phyloP scores from a whole-genome alignment of 2,113 vertebrate species.

The Falco punctatus region DNA sequence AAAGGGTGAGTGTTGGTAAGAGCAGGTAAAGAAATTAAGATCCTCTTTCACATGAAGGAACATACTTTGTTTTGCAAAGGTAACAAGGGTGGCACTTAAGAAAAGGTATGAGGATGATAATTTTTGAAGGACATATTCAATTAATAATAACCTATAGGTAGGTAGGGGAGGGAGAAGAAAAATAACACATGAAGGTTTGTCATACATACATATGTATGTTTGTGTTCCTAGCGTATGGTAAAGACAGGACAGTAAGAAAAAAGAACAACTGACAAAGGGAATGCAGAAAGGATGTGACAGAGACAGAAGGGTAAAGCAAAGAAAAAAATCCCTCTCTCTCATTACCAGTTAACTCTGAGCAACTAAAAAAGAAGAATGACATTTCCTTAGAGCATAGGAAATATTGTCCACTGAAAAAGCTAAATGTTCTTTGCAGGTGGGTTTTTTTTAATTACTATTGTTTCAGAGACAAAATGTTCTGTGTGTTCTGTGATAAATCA shows the following conservation, averaged over 20 bases:
- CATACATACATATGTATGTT: background rate
- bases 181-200: background rate
- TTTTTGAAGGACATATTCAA: background rate
- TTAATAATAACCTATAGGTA: background rate
- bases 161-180: background rate
- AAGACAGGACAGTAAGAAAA: background rate
- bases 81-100: background rate
- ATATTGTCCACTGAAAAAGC: background rate
- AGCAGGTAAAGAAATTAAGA: background rate
- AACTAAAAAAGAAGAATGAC: background rate
- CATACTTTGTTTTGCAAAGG: background rate
- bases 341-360: background rate
- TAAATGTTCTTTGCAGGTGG: background rate
- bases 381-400: background rate
- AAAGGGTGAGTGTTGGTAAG: background rate
- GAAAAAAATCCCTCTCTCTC: background rate
- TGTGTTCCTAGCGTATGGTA: background rate
- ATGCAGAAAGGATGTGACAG: background rate
- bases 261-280: background rate
- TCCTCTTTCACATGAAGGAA: background rate
- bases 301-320: background rate
- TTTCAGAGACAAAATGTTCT: background rate
- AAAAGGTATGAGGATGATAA: background rate
- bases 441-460: background rate
- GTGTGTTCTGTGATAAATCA: background rate